Conservation (phyloP, 2,797 vertebrate species). For the Acridotheres tristis region DNA sequence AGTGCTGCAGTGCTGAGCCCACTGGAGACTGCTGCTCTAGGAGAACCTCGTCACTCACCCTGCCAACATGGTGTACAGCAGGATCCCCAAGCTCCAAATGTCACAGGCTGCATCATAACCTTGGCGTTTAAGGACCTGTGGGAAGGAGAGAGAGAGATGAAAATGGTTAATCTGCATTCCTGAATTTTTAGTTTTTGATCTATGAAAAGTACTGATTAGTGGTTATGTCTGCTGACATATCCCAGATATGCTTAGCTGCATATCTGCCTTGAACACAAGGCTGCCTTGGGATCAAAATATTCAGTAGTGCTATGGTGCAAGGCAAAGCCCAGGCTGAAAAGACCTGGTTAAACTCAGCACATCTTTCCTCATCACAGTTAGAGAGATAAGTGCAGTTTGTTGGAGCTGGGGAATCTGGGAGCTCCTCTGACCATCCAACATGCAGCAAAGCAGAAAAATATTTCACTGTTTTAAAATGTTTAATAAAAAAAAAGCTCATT, state of each 20-base stretch:
- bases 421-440: neutral
- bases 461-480: neutral
- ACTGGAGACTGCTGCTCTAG: neutral
- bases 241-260: neutral
- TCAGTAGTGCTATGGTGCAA: neutral
- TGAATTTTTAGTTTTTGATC: neutral
- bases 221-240: neutral
- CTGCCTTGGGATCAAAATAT: neutral
- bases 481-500: neutral
- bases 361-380: neutral
- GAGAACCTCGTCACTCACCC: slow-evolving; percentile 77
- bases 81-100: slow-evolving; percentile 94
- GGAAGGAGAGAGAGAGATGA: neutral
- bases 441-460: neutral
- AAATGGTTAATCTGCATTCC: neutral
- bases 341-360: neutral
- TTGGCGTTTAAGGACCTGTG: slow-evolving; percentile 91
- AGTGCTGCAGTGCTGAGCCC: neutral
- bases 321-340: neutral
- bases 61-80: slow-evolving; percentile 95
- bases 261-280: neutral
- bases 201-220: neutral
- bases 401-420: neutral
- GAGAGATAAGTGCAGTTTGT: neutral
- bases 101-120: slow-evolving; percentile 98